Conservation (phyloP, 2,888 invertebrate species). For the Eilema depressum region DNA sequence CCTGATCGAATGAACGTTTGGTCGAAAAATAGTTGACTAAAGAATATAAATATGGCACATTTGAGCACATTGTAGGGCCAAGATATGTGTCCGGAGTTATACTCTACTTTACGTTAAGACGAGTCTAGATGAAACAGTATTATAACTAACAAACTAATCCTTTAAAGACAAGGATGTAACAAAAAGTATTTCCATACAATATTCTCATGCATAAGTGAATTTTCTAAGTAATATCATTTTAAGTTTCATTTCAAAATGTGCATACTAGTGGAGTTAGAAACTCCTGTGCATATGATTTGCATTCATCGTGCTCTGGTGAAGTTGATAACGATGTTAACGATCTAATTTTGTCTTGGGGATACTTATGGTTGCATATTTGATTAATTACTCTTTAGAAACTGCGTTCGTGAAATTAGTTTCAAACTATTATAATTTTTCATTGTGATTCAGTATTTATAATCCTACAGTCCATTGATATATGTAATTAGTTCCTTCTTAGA, state of each 20-base stretch:
- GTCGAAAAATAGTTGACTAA: too few relatives aligned
- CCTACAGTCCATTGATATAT: too few relatives aligned
- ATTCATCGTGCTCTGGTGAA: conserved; percentile 3
- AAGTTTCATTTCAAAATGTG: conserved; percentile 18
- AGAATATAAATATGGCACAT: too few relatives aligned
- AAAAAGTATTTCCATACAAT: conserved; percentile 14
- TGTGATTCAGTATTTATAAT: too few relatives aligned
- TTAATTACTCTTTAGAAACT: too few relatives aligned
- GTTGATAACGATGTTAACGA: neutral
- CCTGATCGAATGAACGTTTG: too few relatives aligned
- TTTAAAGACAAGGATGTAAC: neutral
- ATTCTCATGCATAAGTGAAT: conserved; percentile 27
- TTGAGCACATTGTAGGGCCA: too few relatives aligned
- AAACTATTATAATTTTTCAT: neutral
- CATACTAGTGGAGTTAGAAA: conserved; percentile 5
- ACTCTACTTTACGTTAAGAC: too few relatives aligned
- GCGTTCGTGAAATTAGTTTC: neutral
- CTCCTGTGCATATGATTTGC: conserved; percentile 19
- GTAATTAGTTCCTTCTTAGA: too few relatives aligned
- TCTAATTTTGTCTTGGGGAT: neutral
- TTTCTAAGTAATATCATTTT: conserved; percentile 30
- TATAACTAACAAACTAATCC: neutral
- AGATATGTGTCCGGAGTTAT: too few relatives aligned
- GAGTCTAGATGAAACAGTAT: neutral
- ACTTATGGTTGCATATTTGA: neutral